Base-by-base conservation (phyloP, 2,888 invertebrate genomes). In the Pandemis cinnamomeana region DNA sequence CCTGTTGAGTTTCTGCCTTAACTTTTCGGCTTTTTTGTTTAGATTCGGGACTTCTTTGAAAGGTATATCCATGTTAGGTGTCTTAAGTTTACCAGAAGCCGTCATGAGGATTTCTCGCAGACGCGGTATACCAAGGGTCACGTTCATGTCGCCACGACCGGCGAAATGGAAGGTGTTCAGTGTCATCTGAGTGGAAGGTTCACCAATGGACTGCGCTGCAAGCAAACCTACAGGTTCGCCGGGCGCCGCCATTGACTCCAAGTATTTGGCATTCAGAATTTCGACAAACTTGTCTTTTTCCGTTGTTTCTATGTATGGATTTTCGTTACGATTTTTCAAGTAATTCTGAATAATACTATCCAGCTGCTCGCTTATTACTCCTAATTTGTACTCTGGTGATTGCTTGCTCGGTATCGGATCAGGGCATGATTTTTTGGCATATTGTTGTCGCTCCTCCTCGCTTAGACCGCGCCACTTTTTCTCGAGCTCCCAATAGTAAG, bases 111-210 rank as follows among this genome's bases (percentile, higher is more conserved):
- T 99, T 95, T 99, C 99, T 81, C 99, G 94, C 6, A 99, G 95
- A 81, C 99, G 96, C 0, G 99, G 99, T 82, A 99, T 99, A 95
- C 99, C 99, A n/a, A 99, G 95, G 0, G 99, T 99, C 0, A 99
- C 99, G 95, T 99, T 99, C 99, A 99, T 99, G 92, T 99, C 99
- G 95, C 99, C 99, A 92, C 99, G 96, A 86, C 99, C 99, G 82
- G 99, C 99, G 89, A 99, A 99, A 88, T 99, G 99, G 91, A 99
- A 99, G 58, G 99, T 99, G 90, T 99, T 99, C 87, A 99, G 93
- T 83, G 99, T 99, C 99, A 99, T 99, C 95, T 99, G 99, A 75
- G 99, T 99, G 2, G 99, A 99, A 0, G 99, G 99, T 91, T 99
- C 99, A 73, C 99, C 99, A 77, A 99, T 97, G 0, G 99, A 99